These are phyloP conservation scores for Rugalucina vietnamica DNA, from an alignment of 2,888 invertebrate species.

Conservation along the genomic window DNA sequence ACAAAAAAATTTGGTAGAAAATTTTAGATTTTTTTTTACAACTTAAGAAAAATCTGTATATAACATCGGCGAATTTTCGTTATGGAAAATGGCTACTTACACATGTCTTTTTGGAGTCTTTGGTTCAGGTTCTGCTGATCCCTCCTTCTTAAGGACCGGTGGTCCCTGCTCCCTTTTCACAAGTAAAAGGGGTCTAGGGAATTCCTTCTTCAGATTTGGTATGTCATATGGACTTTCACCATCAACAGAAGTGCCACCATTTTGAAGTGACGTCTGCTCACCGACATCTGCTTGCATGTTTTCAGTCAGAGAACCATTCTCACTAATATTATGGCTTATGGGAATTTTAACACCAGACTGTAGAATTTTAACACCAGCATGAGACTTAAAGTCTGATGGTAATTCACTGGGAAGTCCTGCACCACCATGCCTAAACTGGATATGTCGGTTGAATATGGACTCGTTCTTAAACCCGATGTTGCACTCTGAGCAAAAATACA, in stretches of 20 bases:
- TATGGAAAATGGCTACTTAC: no score
- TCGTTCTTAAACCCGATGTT: background rate
- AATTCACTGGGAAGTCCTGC: background rate
- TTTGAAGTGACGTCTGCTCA: background rate
- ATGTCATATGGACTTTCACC: no score
- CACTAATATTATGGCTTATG: background rate
- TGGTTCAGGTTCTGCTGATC: no score
- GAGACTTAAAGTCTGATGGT: background rate
- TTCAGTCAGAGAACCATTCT: background rate
- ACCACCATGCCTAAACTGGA: background rate
- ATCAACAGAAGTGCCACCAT: background rate
- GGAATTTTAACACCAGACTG: background rate
- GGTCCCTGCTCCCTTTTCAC: no score
- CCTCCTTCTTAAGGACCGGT: no score
- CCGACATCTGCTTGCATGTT: background rate
- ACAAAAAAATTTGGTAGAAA: no score
- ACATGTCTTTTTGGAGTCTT: no score
- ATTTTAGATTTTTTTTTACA: no score
- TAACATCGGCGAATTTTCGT: no score
- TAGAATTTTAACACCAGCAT: background rate
- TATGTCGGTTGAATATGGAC: background rate
- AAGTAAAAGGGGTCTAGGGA: no score
- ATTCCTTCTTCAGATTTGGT: no score
- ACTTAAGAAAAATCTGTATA: no score
- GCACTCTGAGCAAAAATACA: background rate